Evolutionary conservation across 92 coral and sea anemone genomes (phyloP).

Genomic region (Metridium senile): DNA sequence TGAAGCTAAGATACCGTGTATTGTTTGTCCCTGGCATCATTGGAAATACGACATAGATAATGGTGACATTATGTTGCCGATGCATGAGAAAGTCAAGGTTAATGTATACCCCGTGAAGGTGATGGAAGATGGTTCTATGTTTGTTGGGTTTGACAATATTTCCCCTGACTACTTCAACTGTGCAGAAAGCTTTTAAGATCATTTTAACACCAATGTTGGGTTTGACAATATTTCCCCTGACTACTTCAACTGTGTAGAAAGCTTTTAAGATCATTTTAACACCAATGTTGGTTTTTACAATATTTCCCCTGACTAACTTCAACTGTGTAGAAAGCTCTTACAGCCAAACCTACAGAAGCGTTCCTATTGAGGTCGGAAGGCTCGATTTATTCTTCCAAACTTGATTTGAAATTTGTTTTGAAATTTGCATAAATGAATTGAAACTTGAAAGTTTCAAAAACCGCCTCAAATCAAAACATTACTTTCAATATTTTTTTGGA

Average conservation of each 20-base stretch:
- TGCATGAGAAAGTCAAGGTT: constrained; percentile 36
- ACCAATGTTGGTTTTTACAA: not conserved
- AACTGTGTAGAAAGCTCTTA: constrained; percentile 63
- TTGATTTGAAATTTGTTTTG: no score
- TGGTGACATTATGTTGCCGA: constrained; percentile 62
- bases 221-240: constrained; percentile 62
- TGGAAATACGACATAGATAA: constrained; percentile 70
- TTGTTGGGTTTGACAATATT: constrained; percentile 67
- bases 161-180: constrained; percentile 69
- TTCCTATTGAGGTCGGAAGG: no score
- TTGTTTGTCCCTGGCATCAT: constrained; percentile 91
- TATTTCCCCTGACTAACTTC: constrained; percentile 64
- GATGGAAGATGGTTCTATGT: constrained; percentile 53
- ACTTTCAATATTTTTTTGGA: no score
- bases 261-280: constrained; percentile 33
- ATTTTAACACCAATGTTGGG: constrained; percentile 36
- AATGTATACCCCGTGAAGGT: constrained; percentile 69
- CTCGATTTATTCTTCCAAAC: no score
- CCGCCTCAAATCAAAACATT: no score
- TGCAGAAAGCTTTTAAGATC: constrained; percentile 47
- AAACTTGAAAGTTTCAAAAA: no score
- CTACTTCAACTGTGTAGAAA: constrained; percentile 63
- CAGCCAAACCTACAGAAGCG: no score
- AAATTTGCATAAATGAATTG: no score
- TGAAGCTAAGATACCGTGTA: constrained; percentile 68